Evolutionary conservation across 2,113 vertebrate species (phyloP).

Genomic region (chimpanzee (Pan troglodytes)): NHGRI_mPanTro3-v2.1_pri NC_072416.2:26868501-26869000

Average conservation of each 20-base stretch:
- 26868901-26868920: neutral
- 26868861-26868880: neutral
- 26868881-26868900: neutral
- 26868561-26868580: neutral
- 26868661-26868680: neutral
- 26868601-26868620: neutral
- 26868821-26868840: neutral
- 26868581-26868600: neutral
- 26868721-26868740: neutral
- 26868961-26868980: neutral
- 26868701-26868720: neutral
- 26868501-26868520: neutral
- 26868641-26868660: neutral
- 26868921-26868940: neutral
- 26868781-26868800: neutral
- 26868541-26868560: neutral
- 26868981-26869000: neutral
- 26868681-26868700: neutral
- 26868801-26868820: neutral
- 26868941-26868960: neutral
- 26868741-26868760: neutral
- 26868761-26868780: neutral
- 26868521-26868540: neutral
- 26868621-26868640: neutral
- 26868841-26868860: neutral